A percentile compares a stretch with the other conserved stretches of the same genome.
Conservation (phyloP, 1,140 invertebrate genomes). For the Brachystomella parvula region DNA sequence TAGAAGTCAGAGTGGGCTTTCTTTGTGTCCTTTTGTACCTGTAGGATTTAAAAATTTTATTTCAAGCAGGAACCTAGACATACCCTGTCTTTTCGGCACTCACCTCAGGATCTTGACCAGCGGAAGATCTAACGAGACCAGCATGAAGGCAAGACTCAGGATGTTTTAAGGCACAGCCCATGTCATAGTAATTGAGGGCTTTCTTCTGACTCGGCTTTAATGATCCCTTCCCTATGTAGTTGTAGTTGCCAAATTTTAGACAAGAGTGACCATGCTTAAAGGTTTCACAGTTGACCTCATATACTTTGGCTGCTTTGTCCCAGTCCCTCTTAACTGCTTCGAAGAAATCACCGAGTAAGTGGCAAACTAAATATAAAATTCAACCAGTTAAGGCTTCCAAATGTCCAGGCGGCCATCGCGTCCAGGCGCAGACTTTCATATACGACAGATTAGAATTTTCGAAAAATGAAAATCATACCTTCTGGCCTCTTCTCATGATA, state of each 20-base stretch:
- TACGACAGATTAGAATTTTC: neutral
- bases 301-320: slow-evolving; percentile 66
- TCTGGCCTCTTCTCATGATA: slow-evolving; percentile 71
- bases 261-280: slow-evolving; percentile 73
- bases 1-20: slow-evolving; percentile 58
- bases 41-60: slow-evolving; percentile 19
- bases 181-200: slow-evolving; percentile 64
- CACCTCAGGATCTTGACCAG: too few species aligned
- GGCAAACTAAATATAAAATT: slow-evolving; percentile 61
- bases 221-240: slow-evolving; percentile 46
- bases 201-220: slow-evolving; percentile 39
- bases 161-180: slow-evolving; percentile 64
- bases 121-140: slow-evolving; percentile 58
- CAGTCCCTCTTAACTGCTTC: slow-evolving; percentile 71
- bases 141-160: slow-evolving; percentile 62
- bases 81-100: too few species aligned
- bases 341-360: slow-evolving; percentile 77
- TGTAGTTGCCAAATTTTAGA: slow-evolving; percentile 69
- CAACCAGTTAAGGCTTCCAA: slow-evolving; percentile 1
- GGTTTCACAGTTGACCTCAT: slow-evolving; percentile 75
- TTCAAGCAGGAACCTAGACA: too few species aligned
- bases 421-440: neutral
- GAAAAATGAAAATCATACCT: slow-evolving; percentile 47
- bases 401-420: neutral
- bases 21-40: slow-evolving; percentile 38